Percentiles rank a stretch among this genome's conserved stretches.
phyloP scores from a whole-genome alignment of 37 sponge, comb jelly and placozoan species.

The Hexactinellida sp. region DNA sequence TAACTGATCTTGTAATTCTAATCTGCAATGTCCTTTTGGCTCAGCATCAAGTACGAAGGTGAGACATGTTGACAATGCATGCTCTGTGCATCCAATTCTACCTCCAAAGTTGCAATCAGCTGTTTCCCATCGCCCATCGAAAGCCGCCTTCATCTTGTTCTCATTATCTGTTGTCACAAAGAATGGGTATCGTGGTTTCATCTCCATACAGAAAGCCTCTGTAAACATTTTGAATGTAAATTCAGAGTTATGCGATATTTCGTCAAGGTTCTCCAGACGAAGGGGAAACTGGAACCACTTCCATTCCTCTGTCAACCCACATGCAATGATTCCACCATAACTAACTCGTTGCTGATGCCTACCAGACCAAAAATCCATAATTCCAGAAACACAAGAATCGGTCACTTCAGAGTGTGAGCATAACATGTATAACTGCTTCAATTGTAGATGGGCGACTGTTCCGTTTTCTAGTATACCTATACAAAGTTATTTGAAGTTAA shows the following conservation, averaged over 20 bases:
- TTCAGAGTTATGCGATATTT: background rate
- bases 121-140: conserved; percentile 16
- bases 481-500: background rate
- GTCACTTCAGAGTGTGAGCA: background rate
- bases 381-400: background rate
- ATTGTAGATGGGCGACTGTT: background rate
- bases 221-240: conserved; percentile 10
- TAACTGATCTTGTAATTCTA: background rate
- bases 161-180: conserved; percentile 11
- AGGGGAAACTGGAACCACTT: conserved; percentile 13
- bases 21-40: background rate
- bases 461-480: conserved; percentile 6
- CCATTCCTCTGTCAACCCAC: conserved; percentile 7
- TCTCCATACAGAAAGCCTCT: background rate
- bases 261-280: conserved; percentile 16
- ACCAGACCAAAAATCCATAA: conserved; percentile 13
- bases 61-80: background rate
- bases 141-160: conserved; percentile 15
- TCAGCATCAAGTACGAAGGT: background rate
- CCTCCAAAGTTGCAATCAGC: background rate
- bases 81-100: conserved; percentile 14
- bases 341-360: conserved; percentile 4
- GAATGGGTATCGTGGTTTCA: conserved; percentile 17
- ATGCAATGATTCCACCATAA: conserved; percentile 3
- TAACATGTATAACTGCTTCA: conserved; percentile 8